These are phyloP conservation scores for Oopsacas minuta DNA, from an alignment of 37 sponge, comb jelly and placozoan species.

Conservation along the genomic window DNA sequence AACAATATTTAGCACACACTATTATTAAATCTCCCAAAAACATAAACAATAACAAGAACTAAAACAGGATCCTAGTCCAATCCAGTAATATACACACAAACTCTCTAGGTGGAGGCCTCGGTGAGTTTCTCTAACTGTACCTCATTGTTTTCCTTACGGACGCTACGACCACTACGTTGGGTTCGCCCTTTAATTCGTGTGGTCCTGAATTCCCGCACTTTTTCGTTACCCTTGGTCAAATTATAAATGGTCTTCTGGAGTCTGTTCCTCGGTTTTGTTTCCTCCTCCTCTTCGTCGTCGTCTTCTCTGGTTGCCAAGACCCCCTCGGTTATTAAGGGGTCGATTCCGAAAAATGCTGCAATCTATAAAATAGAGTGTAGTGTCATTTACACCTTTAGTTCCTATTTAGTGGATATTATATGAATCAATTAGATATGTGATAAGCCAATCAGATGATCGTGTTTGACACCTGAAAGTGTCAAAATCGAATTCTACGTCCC, in stretches of 20 bases:
- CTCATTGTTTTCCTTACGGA: not conserved
- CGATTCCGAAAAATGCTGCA: not conserved
- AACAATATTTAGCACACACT: too few species aligned
- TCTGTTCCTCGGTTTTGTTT: not conserved
- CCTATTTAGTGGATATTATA: too few species aligned
- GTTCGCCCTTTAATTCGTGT: not conserved
- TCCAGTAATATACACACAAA: not conserved
- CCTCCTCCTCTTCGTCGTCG: slow-evolving; percentile 20
- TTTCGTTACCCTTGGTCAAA: slow-evolving; percentile 20
- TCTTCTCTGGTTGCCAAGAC: not conserved
- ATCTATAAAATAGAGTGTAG: not conserved
- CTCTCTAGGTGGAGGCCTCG: not conserved
- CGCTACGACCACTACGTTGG: not conserved
- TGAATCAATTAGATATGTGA: too few species aligned
- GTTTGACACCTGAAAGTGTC: too few species aligned
- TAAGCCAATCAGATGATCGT: too few species aligned
- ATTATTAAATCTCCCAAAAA: not conserved
- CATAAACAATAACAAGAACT: not conserved
- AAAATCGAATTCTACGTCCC: too few species aligned
- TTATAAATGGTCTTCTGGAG: slow-evolving; percentile 9
- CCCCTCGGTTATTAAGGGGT: not conserved
- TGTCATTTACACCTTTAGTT: too few species aligned
- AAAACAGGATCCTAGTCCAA: not conserved
- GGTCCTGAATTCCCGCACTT: not conserved
- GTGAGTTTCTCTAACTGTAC: not conserved